Base-by-base conservation (phyloP, 2,113 vertebrate genomes). In the Eira barbara region DNA sequence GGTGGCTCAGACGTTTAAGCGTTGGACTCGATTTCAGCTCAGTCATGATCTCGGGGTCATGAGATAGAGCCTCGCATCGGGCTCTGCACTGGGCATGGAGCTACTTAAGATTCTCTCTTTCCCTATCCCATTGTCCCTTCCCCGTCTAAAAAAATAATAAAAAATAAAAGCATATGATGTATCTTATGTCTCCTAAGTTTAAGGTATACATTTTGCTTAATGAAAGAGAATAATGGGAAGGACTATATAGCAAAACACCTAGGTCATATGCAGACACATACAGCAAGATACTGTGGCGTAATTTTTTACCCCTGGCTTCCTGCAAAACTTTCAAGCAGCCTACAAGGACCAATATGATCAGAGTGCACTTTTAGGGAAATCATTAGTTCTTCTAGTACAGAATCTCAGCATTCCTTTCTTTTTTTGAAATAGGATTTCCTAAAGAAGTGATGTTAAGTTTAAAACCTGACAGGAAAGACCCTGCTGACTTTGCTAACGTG, bases 371-470 rank as follows among this genome's bases (percentile, higher is more conserved):
- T 74, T 15, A 71, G 55, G 71, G 15, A 65, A 82, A 85, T 17
- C 8, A 31, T n/a, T 27, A 52, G 10, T 31, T 94, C 34, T 57
- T 61, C 61, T 20, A 55, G 59, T 57, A 82, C 1, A 78, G 17
- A 31, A 78, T 20, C 25, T 78, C 42, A 93, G 47, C 76, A 9
- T 78, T 73, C 67, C 36, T 42, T 67, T 57, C 36, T 31, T 76
- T 79, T 55, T 92, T 39, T 63, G 20, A 55, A 61, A 39, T 34
- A 47, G 23, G n/a, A 71, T 47, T 71, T 29, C 71, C 55, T 29
- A 67, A 82, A 91, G 65, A 92, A 95, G 42, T 47, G 29, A 57
- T 57, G 55, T 57, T 57, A 59, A 34, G 12, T 94, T 89, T 84
- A 92, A 95, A 93, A 73, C 1, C 61, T 45, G 39, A 89, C 3